Conservation (phyloP, 1,140 invertebrate genomes). For the Babylonia areolata region DNA sequence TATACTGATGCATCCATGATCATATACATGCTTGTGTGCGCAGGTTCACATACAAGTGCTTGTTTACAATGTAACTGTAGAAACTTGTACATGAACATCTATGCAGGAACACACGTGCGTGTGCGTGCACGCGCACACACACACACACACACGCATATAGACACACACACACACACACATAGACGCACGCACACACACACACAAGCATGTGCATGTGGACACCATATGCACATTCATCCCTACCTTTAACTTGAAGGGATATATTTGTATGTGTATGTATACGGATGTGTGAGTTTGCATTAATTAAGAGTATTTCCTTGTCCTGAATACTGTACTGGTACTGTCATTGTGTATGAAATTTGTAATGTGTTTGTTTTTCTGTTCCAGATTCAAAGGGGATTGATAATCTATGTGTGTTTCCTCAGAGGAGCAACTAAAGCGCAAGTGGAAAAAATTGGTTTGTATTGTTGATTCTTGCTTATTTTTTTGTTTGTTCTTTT, state of each 20-base stretch:
- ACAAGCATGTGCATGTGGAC: background rate
- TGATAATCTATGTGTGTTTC: conserved; percentile 22
- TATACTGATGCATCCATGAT: too few relatives aligned
- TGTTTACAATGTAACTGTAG: too few relatives aligned
- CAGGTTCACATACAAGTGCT: too few relatives aligned
- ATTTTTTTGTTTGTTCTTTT: background rate
- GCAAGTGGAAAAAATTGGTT: background rate
- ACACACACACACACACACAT: background rate
- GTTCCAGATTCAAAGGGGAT: conserved; percentile 34
- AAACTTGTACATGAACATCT: too few relatives aligned
- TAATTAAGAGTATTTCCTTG: too few relatives aligned
- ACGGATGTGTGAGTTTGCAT: too few relatives aligned
- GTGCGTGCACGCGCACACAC: background rate
- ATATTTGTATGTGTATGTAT: background rate
- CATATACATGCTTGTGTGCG: too few relatives aligned
- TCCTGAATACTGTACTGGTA: too few relatives aligned
- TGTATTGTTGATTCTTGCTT: background rate
- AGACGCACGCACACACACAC: background rate
- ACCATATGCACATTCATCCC: background rate
- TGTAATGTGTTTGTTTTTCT: background rate
- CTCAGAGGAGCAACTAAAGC: background rate
- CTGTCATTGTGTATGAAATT: too few relatives aligned
- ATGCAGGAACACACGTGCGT: background rate
- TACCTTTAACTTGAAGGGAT: too few relatives aligned
- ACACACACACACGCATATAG: background rate